Evolutionary conservation across 2,797 vertebrate genomes (phyloP).

Genomic region (Ptychadena robeensis): DNA sequence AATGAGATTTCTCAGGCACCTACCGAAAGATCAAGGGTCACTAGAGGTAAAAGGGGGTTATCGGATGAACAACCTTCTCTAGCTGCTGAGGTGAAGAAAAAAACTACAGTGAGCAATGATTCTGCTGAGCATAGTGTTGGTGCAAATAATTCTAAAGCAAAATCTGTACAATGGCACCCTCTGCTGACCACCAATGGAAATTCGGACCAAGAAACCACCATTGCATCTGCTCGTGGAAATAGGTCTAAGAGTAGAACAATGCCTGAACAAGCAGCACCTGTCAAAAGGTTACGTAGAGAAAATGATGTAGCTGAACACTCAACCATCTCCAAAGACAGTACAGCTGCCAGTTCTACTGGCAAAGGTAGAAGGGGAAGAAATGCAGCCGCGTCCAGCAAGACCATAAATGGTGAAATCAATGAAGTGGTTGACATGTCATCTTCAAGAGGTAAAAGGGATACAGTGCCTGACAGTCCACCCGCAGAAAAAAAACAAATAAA

Average conservation of each 20-base stretch:
- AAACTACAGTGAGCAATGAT: background rate
- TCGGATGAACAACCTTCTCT: background rate
- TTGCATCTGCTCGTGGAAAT: background rate
- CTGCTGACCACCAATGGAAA: background rate
- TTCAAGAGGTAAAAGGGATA: constrained; percentile 25
- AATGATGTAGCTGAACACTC: background rate
- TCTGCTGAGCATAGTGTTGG: background rate
- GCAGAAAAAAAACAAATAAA: background rate
- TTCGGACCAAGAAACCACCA: background rate
- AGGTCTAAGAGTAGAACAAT: constrained; percentile 1
- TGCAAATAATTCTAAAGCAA: constrained; percentile 5
- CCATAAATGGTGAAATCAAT: constrained; percentile 1
- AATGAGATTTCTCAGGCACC: background rate
- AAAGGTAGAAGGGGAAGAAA: constrained; percentile 16
- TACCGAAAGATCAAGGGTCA: background rate
- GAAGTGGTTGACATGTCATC: background rate
- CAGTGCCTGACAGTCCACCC: background rate
- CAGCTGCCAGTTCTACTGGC: background rate
- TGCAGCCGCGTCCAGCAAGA: background rate
- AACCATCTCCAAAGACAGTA: background rate
- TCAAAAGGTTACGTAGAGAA: constrained; percentile 61
- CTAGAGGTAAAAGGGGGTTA: constrained; percentile 19
- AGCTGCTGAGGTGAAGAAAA: background rate
- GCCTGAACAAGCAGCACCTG: constrained; percentile 5
- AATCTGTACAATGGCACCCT: constrained; percentile 37